Conservation (phyloP, 1,140 invertebrate genomes). For the Bombus confusus region DNA sequence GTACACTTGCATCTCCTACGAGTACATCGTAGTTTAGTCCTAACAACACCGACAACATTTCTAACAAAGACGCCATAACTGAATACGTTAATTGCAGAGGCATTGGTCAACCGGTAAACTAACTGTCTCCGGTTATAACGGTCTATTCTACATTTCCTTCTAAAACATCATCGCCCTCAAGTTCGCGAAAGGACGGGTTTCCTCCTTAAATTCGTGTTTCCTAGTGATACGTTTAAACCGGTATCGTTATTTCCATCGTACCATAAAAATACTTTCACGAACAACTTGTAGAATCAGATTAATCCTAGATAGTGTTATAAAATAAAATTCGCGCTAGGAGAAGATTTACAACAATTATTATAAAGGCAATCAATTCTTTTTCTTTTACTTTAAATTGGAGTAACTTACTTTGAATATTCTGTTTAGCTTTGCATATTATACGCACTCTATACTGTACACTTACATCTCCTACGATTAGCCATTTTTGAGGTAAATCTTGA, state of each 20-base stretch:
- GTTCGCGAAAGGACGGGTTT: neutral
- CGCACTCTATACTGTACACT: no score
- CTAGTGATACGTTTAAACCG: neutral
- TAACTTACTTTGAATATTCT: neutral
- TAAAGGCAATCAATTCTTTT: neutral
- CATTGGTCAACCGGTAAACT: constrained; percentile 53
- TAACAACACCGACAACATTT: neutral
- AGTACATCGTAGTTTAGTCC: no score
- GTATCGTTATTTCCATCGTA: neutral
- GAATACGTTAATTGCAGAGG: constrained; percentile 43
- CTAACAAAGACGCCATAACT: neutral
- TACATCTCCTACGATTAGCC: no score
- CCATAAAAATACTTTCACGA: neutral
- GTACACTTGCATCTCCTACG: no score
- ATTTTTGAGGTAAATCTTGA: neutral
- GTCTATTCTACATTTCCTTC: constrained; percentile 63
- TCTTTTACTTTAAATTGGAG: neutral
- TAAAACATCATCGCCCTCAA: neutral
- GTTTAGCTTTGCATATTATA: neutral
- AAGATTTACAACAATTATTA: no score
- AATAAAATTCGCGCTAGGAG: no score
- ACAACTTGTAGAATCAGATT: neutral
- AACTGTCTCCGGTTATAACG: constrained; percentile 53
- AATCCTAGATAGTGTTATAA: no score
- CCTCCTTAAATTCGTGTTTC: no score